Conservation (phyloP, 1,140 invertebrate genomes). For the Anastrepha ludens region DNA sequence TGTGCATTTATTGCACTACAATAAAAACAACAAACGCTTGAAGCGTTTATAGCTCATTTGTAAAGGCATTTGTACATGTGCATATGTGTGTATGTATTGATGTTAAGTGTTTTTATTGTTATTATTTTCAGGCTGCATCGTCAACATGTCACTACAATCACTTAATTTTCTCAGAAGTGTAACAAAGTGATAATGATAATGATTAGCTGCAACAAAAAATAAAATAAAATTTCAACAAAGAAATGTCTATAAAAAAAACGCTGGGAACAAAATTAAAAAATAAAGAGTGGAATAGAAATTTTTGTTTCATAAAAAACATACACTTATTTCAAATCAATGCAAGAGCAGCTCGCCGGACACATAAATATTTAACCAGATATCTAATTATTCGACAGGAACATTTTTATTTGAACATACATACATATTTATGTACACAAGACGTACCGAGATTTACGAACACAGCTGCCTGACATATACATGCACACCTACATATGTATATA, state of each 20-base stretch:
- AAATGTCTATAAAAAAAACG: not conserved
- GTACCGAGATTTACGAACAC: not conserved
- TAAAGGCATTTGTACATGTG: not conserved
- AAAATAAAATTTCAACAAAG: not conserved
- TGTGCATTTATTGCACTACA: constrained; percentile 45
- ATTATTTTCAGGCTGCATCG: not conserved
- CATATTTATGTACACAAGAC: not conserved
- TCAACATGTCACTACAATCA: constrained; percentile 34
- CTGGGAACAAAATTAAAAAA: not conserved
- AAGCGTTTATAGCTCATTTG: constrained; percentile 32
- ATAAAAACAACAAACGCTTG: constrained; percentile 8
- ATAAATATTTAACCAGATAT: constrained; percentile 30
- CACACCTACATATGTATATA: not conserved
- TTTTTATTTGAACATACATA: not conserved
- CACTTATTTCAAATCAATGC: not conserved
- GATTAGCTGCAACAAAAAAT: constrained; percentile 30
- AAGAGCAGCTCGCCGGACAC: not conserved
- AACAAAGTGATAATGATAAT: constrained; percentile 49
- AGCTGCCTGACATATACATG: not conserved
- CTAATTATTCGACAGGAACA: constrained; percentile 13
- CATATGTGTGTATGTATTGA: not conserved
- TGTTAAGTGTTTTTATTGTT: constrained; percentile 21
- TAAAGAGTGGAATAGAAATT: no score
- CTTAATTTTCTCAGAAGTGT: constrained; percentile 50
- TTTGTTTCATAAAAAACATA: not conserved